phyloP scores from a whole-genome alignment of 1,140 invertebrate species.

The Bombus terrestris region DNA sequence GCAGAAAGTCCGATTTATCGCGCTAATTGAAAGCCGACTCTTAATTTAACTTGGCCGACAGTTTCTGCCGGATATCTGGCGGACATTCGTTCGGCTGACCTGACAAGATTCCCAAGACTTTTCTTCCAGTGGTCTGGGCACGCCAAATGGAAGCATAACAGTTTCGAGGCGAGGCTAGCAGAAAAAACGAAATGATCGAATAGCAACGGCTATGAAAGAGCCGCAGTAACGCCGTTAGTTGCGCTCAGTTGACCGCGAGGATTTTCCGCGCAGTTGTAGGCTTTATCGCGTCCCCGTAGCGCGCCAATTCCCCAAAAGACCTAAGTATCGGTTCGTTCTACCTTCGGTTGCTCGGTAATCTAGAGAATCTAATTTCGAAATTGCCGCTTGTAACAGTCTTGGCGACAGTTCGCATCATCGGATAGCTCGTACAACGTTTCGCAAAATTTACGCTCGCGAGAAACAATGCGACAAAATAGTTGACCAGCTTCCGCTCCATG shows the following conservation, averaged over 20 bases:
- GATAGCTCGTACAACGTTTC: background rate
- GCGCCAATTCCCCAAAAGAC: slow-evolving; percentile 38
- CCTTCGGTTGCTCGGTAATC: slow-evolving; percentile 51
- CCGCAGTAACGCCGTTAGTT: slow-evolving; percentile 66
- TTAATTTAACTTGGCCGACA: slow-evolving; percentile 66
- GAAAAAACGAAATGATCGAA: background rate
- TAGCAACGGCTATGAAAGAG: slow-evolving; percentile 46
- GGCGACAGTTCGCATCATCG: background rate
- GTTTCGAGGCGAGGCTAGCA: background rate
- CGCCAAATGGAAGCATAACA: background rate
- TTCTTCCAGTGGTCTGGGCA: background rate
- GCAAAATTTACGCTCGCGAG: background rate
- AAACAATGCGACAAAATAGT: background rate
- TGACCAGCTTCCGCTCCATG: background rate
- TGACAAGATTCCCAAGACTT: background rate
- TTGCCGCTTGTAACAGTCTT: background rate
- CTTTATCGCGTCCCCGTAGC: slow-evolving; percentile 68
- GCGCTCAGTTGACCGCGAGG: slow-evolving; percentile 64
- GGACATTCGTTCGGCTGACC: slow-evolving; percentile 9
- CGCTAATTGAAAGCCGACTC: slow-evolving; percentile 62
- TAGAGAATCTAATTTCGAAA: background rate
- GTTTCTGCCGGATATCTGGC: slow-evolving; percentile 18
- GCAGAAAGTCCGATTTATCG: slow-evolving; percentile 50
- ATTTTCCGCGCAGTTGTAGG: slow-evolving; percentile 58
- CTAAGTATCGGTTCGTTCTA: slow-evolving; percentile 44